These are phyloP conservation scores for Volucella bombylans DNA, from an alignment of 2,888 invertebrate species.

Conservation along the genomic window DNA sequence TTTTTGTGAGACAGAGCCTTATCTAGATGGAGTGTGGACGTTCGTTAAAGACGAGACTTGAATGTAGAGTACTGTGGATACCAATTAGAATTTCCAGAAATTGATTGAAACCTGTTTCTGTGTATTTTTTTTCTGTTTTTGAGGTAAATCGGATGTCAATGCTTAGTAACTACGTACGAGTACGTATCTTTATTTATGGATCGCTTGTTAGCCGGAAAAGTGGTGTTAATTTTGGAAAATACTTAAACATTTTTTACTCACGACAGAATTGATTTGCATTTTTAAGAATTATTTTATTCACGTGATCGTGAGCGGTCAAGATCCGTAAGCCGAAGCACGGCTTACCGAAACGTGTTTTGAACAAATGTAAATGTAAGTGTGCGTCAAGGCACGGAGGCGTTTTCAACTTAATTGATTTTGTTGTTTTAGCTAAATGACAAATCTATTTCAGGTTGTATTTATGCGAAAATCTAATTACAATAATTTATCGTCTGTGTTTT, in stretches of 20 bases:
- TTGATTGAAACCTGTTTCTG: neutral
- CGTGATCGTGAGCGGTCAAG: neutral
- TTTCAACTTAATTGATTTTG: no score
- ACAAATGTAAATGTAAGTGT: no score
- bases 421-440: no score
- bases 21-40: slow-evolving; percentile 13
- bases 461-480: no score
- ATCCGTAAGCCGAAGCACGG: no score
- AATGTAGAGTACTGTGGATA: slow-evolving; percentile 23
- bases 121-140: neutral
- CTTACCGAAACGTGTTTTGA: no score
- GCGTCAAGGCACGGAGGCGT: no score
- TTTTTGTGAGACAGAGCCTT: neutral
- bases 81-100: slow-evolving; percentile 1
- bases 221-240: neutral
- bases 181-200: neutral
- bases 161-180: neutral
- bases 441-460: no score
- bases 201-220: neutral
- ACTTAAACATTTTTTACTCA: neutral
- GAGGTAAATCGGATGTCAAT: neutral
- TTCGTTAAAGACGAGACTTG: slow-evolving; percentile 11
- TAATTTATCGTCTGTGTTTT: no score
- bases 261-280: slow-evolving; percentile 3
- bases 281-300: neutral